These are phyloP conservation scores for Andinoacara biseriatus DNA, from an alignment of 2,113 vertebrate genomes.

Conservation along the genomic window DNA sequence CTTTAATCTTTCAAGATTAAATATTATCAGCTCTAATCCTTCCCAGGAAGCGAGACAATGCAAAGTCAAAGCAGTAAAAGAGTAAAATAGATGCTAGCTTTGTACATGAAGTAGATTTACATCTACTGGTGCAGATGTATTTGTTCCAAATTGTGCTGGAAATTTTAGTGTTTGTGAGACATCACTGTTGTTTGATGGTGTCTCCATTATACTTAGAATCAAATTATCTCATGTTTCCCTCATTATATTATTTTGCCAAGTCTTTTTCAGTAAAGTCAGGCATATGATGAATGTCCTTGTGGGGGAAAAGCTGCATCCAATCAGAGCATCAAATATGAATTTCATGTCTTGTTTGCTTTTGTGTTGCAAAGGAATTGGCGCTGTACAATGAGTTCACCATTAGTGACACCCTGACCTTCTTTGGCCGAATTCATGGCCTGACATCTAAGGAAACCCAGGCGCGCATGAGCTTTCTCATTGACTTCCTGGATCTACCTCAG, in stretches of 20 bases:
- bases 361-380: conserved; percentile 76
- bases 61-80: neutral
- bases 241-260: too few species aligned
- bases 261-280: neutral
- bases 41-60: neutral
- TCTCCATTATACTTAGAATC: too few species aligned
- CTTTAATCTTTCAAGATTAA: neutral
- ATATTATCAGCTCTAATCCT: neutral
- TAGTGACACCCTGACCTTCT: conserved; percentile 80
- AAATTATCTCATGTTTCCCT: too few species aligned
- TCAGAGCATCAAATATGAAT: neutral
- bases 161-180: neutral
- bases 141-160: neutral
- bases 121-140: neutral
- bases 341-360: neutral
- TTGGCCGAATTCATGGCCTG: conserved; percentile 80
- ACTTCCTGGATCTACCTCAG: conserved; percentile 82
- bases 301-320: neutral
- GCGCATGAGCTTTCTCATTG: conserved; percentile 80
- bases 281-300: too few species aligned
- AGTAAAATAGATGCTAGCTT: neutral
- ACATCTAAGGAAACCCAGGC: conserved; percentile 74
- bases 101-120: neutral
- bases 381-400: conserved; percentile 85
- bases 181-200: too few species aligned